These are phyloP conservation scores for Romanogobio albipinnatus DNA, from an alignment of 2,113 vertebrate genomes.

Conservation along the genomic window DNA sequence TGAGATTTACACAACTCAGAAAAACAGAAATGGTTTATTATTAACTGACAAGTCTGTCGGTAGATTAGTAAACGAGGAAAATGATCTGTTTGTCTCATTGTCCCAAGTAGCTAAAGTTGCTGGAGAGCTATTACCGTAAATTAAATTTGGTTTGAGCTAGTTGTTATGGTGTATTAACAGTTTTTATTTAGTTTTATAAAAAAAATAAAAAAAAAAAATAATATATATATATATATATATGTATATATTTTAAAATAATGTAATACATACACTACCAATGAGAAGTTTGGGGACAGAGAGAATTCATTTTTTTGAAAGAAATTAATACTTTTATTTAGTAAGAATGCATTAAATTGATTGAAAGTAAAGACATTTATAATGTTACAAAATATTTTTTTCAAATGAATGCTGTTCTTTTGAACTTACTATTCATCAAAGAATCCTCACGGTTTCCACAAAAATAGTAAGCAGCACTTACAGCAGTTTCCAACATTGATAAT, in stretches of 20 bases:
- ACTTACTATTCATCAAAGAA: constrained; percentile 1
- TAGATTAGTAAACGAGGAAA: background rate
- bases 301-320: background rate
- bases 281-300: background rate
- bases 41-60: background rate
- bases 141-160: too few species aligned
- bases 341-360: background rate
- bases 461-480: background rate
- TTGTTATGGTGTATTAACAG: too few species aligned
- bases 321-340: background rate
- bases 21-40: background rate
- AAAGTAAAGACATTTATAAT: background rate
- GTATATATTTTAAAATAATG: too few species aligned
- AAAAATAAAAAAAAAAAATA: too few species aligned
- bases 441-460: background rate
- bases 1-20: background rate
- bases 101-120: background rate
- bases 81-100: background rate
- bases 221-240: too few species aligned
- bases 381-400: background rate
- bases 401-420: background rate
- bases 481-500: background rate
- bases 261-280: background rate
- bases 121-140: too few species aligned
- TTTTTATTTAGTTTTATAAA: too few species aligned